Conservation (phyloP, 2,113 vertebrate species). For the Tretioscincus oriximinensis region DNA sequence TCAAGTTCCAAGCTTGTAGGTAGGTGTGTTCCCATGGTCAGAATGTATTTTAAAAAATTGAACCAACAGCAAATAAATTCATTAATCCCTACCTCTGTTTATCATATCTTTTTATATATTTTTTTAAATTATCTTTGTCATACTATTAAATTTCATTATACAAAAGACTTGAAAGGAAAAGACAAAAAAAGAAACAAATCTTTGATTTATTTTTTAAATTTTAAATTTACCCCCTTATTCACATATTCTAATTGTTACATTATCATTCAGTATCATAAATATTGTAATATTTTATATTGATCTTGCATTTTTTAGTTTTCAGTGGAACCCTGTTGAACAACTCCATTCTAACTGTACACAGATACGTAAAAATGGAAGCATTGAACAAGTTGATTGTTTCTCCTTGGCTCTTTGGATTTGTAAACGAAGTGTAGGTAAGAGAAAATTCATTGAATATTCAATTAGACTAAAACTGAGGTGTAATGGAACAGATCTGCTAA, state of each 20-base stretch:
- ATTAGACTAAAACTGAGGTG: neutral
- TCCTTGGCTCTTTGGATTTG: conserved; percentile 12
- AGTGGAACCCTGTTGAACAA: neutral
- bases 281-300: neutral
- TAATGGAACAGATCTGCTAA: neutral
- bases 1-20: too few relatives aligned
- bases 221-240: neutral
- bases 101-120: neutral
- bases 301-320: neutral
- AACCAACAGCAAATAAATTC: too few relatives aligned
- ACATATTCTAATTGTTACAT: neutral
- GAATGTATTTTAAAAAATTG: too few relatives aligned
- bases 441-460: neutral
- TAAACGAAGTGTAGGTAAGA: conserved; percentile 27
- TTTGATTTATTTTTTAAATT: neutral
- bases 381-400: neutral
- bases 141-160: too few relatives aligned
- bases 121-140: neutral
- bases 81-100: too few relatives aligned
- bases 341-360: neutral
- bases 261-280: neutral
- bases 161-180: too few relatives aligned
- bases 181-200: too few relatives aligned
- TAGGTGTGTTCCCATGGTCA: too few relatives aligned
- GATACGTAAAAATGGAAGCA: neutral